Conservation (phyloP, 2,888 invertebrate species). For the Escarpia spicata region DNA sequence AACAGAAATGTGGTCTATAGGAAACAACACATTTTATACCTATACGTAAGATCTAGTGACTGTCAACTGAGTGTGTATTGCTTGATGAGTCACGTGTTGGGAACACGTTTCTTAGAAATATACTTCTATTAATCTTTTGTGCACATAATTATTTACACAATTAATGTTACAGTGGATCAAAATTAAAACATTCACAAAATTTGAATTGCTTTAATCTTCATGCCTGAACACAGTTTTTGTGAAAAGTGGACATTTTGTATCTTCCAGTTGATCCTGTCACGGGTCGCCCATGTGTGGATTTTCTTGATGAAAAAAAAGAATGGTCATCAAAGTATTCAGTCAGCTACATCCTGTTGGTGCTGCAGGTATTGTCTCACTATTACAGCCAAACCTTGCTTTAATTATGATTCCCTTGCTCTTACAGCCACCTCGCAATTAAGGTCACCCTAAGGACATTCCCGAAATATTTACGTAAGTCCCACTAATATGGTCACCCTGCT, state of each 20-base stretch:
- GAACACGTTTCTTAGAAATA: not conserved
- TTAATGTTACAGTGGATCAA: not conserved
- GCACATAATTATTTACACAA: not conserved
- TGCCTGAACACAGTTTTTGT: not conserved
- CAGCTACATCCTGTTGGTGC: constrained; percentile 48
- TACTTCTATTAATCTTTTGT: not conserved
- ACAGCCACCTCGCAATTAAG: too few species aligned
- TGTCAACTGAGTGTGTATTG: too few species aligned
- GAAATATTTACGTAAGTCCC: too few species aligned
- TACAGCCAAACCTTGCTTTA: not conserved
- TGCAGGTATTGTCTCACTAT: constrained; percentile 52
- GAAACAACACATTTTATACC: too few species aligned
- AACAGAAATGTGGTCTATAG: too few species aligned
- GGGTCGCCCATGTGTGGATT: constrained; percentile 58
- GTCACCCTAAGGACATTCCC: too few species aligned
- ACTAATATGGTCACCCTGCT: too few species aligned
- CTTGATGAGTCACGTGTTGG: not conserved
- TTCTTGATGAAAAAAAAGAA: constrained; percentile 53
- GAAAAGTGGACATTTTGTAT: not conserved
- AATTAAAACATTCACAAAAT: not conserved
- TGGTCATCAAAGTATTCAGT: constrained; percentile 55
- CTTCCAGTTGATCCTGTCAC: constrained; percentile 60
- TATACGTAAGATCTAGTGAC: too few species aligned
- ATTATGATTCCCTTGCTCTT: too few species aligned
- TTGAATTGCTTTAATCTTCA: not conserved